phyloP scores from a whole-genome alignment of 2,113 vertebrate species.

The Pollachius pollachius region DNA sequence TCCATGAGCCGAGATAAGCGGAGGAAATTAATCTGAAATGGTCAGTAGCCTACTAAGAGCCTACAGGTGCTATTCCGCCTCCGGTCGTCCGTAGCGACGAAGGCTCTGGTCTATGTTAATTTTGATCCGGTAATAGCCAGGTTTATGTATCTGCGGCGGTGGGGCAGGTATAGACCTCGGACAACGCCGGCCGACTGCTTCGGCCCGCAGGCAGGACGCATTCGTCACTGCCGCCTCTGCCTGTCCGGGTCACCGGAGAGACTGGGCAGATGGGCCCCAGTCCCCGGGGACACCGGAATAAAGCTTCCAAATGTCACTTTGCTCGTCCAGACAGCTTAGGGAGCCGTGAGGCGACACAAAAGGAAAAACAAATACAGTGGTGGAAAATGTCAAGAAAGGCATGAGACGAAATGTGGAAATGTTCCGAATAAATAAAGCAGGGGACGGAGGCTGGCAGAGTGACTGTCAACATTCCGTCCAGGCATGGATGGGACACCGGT shows the following conservation, averaged over 20 bases:
- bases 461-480: too few relatives aligned
- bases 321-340: slow-evolving; percentile 3
- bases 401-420: not conserved
- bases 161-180: slow-evolving; percentile 16
- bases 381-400: slow-evolving; percentile 40
- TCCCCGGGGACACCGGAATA: not conserved
- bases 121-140: slow-evolving; percentile 7
- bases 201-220: too few relatives aligned
- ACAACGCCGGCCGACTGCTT: slow-evolving; percentile 21
- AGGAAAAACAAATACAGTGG: slow-evolving; percentile 15
- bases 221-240: slow-evolving; percentile 17
- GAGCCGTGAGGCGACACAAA: slow-evolving; percentile 8
- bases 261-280: slow-evolving; percentile 1
- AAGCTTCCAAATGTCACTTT: slow-evolving; percentile 41
- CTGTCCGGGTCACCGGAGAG: slow-evolving; percentile 12
- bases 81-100: not conserved
- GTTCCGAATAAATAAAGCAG: too few relatives aligned
- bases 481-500: not conserved
- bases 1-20: too few relatives aligned
- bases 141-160: slow-evolving; percentile 36
- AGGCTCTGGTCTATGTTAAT: not conserved
- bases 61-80: too few relatives aligned
- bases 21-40: too few relatives aligned
- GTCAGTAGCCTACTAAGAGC: too few relatives aligned
- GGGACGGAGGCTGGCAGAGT: too few relatives aligned